Evolutionary conservation across 2,888 invertebrate species (phyloP), one percentile per base, ranked within the genome.

Genomic region (Neuroscelio doddi): DNA sequence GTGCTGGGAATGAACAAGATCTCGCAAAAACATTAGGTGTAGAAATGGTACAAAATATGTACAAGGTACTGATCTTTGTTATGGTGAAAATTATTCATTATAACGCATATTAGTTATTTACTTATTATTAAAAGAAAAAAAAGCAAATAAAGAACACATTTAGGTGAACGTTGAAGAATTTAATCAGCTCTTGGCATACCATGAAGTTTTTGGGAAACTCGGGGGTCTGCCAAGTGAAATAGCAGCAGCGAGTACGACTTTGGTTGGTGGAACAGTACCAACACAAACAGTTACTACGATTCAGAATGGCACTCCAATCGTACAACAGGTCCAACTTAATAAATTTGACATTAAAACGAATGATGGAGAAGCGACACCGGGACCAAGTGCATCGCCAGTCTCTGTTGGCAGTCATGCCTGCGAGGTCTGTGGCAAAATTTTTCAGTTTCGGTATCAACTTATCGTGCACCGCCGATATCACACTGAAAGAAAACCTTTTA

Each of bases 381-480:
- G 84, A 57, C 82, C 84, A 45, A 87, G 86, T 36, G 90, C 89
- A 1, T 90, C 92, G 1, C 87, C 89, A 1, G 87, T 89, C 1
- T 86, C 87, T 10, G 86, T 86, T 21, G 91, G 90, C 14, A 89
- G 89, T 66, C 93, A 94, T 82, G 88, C 91, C 12, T 94, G 94
- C 83, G 94, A 94, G 83, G 89, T 94, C 62, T 94, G 94, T 77
- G 93, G 93, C 47, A 94, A 94, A 86, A 91, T 93, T 86, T 94
- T 94, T 85, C 93, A 93, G 77, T 94, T 92, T 84, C 90, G 94
- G 57, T 94, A 95, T 85, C 94, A 94, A 81, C 88, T 94, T 59
- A 94, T 94, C 75, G 94, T 94, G 34, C 94, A 95, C 85, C 89
- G 93, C 77, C 90, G 94, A 74, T 94, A 94, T 85, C 95, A 95